Evolutionary conservation across 2,888 invertebrate species (phyloP).

Genomic region (Acanthosepion esculentum): DNA sequence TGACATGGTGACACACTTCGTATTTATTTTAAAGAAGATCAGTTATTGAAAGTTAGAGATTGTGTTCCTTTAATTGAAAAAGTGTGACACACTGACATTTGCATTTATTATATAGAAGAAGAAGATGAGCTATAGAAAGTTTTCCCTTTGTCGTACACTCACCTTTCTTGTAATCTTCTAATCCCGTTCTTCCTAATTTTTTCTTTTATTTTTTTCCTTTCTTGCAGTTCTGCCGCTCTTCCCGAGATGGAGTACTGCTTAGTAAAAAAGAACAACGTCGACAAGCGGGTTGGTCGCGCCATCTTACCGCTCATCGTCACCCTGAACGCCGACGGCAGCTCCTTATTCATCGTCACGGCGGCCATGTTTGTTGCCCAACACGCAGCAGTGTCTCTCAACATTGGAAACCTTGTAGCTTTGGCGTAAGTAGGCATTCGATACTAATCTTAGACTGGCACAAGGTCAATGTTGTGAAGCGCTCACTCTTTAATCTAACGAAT

Average conservation of each 20-base stretch:
- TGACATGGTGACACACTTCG: no score
- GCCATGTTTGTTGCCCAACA: constrained; percentile 65
- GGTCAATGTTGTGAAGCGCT: no score
- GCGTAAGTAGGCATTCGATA: constrained; percentile 57
- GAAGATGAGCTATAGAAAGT: no score
- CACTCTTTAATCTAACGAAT: no score
- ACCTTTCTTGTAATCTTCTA: no score
- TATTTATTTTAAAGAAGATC: no score
- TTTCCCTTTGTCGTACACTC: background rate
- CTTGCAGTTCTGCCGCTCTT: constrained; percentile 67
- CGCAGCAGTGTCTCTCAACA: constrained; percentile 54
- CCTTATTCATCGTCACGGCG: constrained; percentile 65
- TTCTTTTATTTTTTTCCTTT: background rate
- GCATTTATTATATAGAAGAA: no score
- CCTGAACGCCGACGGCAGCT: constrained; percentile 69
- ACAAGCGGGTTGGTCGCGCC: constrained; percentile 63
- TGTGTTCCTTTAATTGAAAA: no score
- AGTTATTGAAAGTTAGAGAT: no score
- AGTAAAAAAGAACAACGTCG: constrained; percentile 63
- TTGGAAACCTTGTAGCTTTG: constrained; percentile 59
- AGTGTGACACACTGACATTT: no score
- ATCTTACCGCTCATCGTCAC: constrained; percentile 69
- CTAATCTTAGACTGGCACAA: no score
- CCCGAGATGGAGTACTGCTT: constrained; percentile 68
- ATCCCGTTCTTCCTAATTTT: background rate